Conservation (phyloP, 23 tunicate species). For the Ciona savignyi region DNA sequence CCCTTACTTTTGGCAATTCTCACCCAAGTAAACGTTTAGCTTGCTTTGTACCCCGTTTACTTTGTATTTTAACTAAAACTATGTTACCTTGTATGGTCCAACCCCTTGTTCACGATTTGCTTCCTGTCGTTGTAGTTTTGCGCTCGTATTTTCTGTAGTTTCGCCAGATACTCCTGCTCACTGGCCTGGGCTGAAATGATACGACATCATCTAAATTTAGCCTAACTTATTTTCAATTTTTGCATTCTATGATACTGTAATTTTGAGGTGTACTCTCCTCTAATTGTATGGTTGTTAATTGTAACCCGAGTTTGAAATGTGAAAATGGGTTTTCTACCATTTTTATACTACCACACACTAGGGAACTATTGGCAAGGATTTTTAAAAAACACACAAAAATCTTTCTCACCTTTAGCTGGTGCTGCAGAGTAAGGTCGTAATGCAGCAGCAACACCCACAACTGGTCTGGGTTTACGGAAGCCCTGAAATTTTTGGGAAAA, state of each 20-base stretch:
- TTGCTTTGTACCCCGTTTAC: no score
- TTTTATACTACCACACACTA: neutral
- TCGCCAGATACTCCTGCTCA: slow-evolving; percentile 40
- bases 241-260: no score
- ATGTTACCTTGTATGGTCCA: slow-evolving; percentile 47
- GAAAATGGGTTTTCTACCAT: no score
- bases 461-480: neutral
- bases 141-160: slow-evolving; percentile 55
- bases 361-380: neutral
- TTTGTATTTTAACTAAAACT: no score
- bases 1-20: no score
- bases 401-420: slow-evolving; percentile 28
- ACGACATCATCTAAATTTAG: no score
- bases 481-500: neutral
- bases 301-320: neutral
- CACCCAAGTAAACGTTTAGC: no score
- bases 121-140: slow-evolving; percentile 81
- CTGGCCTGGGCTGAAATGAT: slow-evolving; percentile 1
- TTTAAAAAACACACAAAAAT: no score
- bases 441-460: slow-evolving; percentile 73
- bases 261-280: no score
- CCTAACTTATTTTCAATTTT: no score
- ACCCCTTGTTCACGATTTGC: slow-evolving; percentile 29
- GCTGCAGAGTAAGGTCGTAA: slow-evolving; percentile 49
- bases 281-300: neutral